Evolutionary conservation across 2,797 vertebrate genomes (phyloP).

Genomic region (Microchirus variegatus): DNA sequence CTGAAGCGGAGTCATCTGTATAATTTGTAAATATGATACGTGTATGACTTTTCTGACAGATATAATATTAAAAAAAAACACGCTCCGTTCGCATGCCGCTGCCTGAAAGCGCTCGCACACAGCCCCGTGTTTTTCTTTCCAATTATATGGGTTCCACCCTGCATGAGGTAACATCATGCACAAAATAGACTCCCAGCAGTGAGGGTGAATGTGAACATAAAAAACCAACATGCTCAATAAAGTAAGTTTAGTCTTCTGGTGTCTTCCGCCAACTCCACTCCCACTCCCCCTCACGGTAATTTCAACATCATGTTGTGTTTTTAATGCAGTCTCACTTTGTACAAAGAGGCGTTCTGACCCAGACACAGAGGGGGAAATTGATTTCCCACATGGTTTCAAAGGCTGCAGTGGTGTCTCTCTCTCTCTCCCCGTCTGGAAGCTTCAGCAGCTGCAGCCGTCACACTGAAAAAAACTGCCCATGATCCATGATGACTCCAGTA

Average conservation of each 20-base stretch:
- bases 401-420: conserved; percentile 59
- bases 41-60: conserved; percentile 9
- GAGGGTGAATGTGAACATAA: conserved; percentile 34
- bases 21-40: conserved; percentile 20
- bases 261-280: conserved; percentile 24
- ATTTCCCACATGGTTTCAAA: conserved; percentile 64
- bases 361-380: conserved; percentile 45
- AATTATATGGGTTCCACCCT: conserved; percentile 46
- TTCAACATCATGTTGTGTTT: conserved; percentile 46
- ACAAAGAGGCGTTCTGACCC: conserved; percentile 50
- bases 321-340: conserved; percentile 42
- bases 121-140: conserved; percentile 43
- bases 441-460: conserved; percentile 41
- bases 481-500: conserved; percentile 44
- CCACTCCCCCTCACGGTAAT: conserved; percentile 12
- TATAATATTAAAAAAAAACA: too few species aligned
- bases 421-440: conserved; percentile 58
- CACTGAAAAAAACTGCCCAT: conserved; percentile 63
- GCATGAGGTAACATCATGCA: conserved; percentile 49
- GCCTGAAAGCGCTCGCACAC: conserved; percentile 26
- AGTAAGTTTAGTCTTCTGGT: conserved; percentile 21
- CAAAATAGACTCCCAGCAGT: conserved; percentile 19
- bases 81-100: conserved; percentile 13
- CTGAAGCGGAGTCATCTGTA: neutral
- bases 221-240: conserved; percentile 25